These are phyloP conservation scores for Arothron firmamentum DNA, from an alignment of 2,113 vertebrate species.

Conservation along the genomic window DNA sequence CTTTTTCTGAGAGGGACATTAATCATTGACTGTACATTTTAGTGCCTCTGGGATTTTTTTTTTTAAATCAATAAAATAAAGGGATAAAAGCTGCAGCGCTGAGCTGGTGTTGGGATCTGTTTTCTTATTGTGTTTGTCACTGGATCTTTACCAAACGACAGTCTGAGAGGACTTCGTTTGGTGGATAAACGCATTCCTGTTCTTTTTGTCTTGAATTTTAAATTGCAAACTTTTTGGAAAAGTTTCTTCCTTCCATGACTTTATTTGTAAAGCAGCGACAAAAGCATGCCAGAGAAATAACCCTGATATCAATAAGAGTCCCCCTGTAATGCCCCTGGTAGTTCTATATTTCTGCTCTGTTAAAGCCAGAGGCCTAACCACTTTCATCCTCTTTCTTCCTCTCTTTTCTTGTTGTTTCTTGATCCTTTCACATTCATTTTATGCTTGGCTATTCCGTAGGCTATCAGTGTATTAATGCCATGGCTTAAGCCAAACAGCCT, in stretches of 20 bases:
- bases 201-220: conserved; percentile 32
- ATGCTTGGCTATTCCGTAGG: conserved; percentile 81
- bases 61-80: conserved; percentile 93
- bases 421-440: conserved; percentile 83
- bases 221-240: conserved; percentile 18
- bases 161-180: conserved; percentile 23
- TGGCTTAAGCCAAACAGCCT: conserved; percentile 80
- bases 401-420: conserved; percentile 80
- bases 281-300: conserved; percentile 71
- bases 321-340: conserved; percentile 71
- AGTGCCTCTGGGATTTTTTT: conserved; percentile 94
- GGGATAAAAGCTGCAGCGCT: conserved; percentile 72
- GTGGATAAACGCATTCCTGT: conserved; percentile 34
- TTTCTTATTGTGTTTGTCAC: conserved; percentile 33
- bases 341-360: conserved; percentile 77
- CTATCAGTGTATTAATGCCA: conserved; percentile 81
- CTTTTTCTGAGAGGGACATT: conserved; percentile 99
- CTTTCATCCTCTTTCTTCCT: conserved; percentile 74
- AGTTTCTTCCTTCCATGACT: conserved; percentile 42
- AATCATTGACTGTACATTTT: conserved; percentile 99
- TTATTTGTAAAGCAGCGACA: conserved; percentile 83
- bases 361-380: conserved; percentile 74
- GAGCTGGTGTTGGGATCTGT: conserved; percentile 28
- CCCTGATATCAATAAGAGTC: conserved; percentile 61
- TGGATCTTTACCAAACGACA: conserved; percentile 51